Evolutionary conservation across 2,113 vertebrate species (phyloP).

Genomic region (Hydrochoerus hydrochaeris): DNA sequence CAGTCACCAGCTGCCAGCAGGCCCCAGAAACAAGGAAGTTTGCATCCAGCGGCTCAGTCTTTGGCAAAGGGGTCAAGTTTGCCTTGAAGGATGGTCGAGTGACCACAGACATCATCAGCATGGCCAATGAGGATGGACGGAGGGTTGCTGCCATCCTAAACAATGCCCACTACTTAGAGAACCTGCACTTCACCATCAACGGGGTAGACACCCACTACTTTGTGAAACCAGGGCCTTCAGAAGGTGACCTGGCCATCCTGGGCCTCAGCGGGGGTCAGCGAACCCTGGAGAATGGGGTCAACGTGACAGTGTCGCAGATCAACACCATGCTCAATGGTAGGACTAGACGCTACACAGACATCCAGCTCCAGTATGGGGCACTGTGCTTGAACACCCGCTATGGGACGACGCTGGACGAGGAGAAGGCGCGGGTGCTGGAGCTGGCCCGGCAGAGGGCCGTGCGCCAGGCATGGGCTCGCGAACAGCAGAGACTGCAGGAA

Average conservation of each 20-base stretch:
- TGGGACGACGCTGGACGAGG: constrained; percentile 95
- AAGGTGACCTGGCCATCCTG: constrained; percentile 93
- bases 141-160: constrained; percentile 95
- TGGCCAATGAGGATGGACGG: constrained; percentile 96
- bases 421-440: constrained; percentile 94
- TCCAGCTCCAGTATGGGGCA: constrained; percentile 92
- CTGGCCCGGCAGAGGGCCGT: constrained; percentile 94
- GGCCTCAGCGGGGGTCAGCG: constrained; percentile 95
- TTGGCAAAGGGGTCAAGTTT: constrained; percentile 96
- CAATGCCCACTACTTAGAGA: constrained; percentile 94
- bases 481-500: constrained; percentile 95
- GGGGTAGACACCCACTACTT: constrained; percentile 97
- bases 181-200: constrained; percentile 94
- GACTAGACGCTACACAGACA: constrained; percentile 98
- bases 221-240: constrained; percentile 93
- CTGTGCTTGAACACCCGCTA: constrained; percentile 96
- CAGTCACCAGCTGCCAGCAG: constrained; percentile 92
- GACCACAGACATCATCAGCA: constrained; percentile 95
- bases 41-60: constrained; percentile 93
- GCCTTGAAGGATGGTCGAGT: constrained; percentile 94
- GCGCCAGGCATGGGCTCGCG: constrained; percentile 92
- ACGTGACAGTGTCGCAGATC: constrained; percentile 97
- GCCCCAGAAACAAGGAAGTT: constrained; percentile 89
- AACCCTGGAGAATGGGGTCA: constrained; percentile 97
- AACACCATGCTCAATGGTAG: constrained; percentile 95